phyloP scores from a whole-genome alignment of 2,113 vertebrate species.

The Eulemur macaco region DNA sequence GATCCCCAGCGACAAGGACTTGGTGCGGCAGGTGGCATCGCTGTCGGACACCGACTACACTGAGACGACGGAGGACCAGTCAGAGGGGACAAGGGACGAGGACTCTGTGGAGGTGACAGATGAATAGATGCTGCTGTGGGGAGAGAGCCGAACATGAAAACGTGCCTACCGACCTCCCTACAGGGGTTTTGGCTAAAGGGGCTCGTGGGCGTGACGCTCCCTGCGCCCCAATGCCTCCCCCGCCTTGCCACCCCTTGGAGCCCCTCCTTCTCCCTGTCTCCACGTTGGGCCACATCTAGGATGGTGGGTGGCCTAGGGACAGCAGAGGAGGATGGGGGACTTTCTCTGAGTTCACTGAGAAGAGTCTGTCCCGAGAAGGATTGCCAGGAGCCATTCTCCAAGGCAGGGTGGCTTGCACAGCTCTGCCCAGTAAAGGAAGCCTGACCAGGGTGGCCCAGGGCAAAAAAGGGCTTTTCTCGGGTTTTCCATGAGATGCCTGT shows the following conservation, averaged over 20 bases:
- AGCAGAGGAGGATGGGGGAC: background rate
- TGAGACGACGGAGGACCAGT: background rate
- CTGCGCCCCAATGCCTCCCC: background rate
- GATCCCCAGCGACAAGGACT: constrained; percentile 71
- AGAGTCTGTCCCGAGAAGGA: background rate
- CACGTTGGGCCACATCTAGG: background rate
- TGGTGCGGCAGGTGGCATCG: constrained; percentile 77
- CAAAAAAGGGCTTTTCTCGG: background rate
- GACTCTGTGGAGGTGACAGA: constrained; percentile 23
- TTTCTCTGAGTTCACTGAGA: background rate
- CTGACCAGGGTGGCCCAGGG: background rate
- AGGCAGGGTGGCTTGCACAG: fast-evolving
- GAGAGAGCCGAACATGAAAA: fast-evolving
- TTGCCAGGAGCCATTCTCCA: background rate
- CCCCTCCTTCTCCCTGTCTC: background rate
- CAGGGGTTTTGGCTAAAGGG: fast-evolving
- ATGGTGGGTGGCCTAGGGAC: fast-evolving
- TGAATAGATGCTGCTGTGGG: background rate
- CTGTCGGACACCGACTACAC: background rate
- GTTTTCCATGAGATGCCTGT: background rate
- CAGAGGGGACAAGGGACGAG: background rate
- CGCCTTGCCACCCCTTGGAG: background rate
- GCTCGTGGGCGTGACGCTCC: fast-evolving
- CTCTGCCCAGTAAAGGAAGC: background rate
- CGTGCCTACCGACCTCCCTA: fast-evolving